A percentile compares a stretch with the other conserved stretches of the same genome.
These are phyloP conservation scores for Cecidostiba fungosa DNA, from an alignment of 2,888 invertebrate genomes.

Conservation along the genomic window DNA sequence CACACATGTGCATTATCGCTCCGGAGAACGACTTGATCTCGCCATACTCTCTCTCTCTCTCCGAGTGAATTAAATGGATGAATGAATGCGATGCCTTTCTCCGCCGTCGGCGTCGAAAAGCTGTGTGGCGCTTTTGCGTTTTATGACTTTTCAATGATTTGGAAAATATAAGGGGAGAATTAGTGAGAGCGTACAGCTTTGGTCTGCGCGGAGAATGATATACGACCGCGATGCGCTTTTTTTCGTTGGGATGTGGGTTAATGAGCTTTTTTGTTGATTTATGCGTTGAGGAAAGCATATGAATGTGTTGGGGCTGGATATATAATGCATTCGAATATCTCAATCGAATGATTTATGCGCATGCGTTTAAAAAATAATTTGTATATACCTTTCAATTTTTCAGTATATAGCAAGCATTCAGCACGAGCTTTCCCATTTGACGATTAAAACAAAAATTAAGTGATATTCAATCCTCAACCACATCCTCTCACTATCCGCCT, in stretches of 20 bases:
- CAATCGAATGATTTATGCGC: neutral
- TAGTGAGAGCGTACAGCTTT: neutral
- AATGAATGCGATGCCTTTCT: neutral
- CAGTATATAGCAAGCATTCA: too few relatives aligned
- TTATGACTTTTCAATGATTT: slow-evolving; percentile 37
- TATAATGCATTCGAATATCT: neutral
- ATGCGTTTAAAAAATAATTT: too few relatives aligned
- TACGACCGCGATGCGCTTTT: neutral
- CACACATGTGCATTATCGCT: neutral
- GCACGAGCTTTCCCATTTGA: too few relatives aligned
- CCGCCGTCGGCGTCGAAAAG: neutral
- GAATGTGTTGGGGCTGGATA: neutral
- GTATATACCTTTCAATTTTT: too few relatives aligned
- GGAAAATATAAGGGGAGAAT: neutral
- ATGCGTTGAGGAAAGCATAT: neutral
- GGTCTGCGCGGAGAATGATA: neutral
- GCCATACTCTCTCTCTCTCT: neutral
- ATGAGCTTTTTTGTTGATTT: neutral
- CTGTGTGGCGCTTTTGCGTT: neutral
- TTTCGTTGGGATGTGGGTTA: neutral
- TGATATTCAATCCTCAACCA: neutral
- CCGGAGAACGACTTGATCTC: slow-evolving; percentile 17
- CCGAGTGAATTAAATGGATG: slow-evolving; percentile 44
- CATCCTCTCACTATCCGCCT: neutral
- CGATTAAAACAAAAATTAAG: too few relatives aligned